phyloP scores from a whole-genome alignment of 2,113 vertebrate species.

The Hiodon tergisus region DNA sequence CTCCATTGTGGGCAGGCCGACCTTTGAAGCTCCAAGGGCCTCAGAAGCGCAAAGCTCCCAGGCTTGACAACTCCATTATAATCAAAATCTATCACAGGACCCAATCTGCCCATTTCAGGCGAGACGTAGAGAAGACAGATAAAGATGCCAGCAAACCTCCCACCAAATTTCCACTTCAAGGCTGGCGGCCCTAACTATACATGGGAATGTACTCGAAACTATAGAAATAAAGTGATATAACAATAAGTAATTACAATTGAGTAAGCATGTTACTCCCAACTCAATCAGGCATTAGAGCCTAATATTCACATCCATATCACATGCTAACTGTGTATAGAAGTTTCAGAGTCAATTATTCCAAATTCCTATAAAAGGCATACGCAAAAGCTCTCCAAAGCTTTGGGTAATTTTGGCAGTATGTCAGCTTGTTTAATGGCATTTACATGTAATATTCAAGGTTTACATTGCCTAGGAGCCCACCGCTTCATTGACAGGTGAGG shows the following conservation, averaged over 20 bases:
- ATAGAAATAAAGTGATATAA: neutral
- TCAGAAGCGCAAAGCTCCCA: neutral
- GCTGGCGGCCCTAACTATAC: neutral
- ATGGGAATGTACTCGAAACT: neutral
- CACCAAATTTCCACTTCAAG: neutral
- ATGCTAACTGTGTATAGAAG: too few species aligned
- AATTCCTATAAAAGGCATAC: too few species aligned
- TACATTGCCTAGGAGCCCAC: neutral
- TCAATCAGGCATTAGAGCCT: too few species aligned
- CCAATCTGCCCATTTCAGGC: neutral
- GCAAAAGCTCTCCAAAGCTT: too few species aligned
- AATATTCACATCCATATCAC: too few species aligned
- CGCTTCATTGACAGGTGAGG: neutral
- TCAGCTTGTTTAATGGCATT: too few species aligned
- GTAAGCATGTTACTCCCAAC: too few species aligned
- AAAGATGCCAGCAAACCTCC: neutral
- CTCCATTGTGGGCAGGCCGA: neutral
- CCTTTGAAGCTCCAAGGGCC: neutral
- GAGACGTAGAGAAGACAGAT: neutral
- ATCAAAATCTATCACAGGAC: conserved; percentile 3
- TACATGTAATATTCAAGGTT: too few species aligned
- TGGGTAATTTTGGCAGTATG: too few species aligned
- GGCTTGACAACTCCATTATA: conserved; percentile 7
- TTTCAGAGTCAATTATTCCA: neutral
- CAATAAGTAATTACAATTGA: too few species aligned